Evolutionary conservation across 2,113 vertebrate genomes (phyloP), one percentile per base, ranked within the genome.

Genomic region (Platysteira castanea): DNA sequence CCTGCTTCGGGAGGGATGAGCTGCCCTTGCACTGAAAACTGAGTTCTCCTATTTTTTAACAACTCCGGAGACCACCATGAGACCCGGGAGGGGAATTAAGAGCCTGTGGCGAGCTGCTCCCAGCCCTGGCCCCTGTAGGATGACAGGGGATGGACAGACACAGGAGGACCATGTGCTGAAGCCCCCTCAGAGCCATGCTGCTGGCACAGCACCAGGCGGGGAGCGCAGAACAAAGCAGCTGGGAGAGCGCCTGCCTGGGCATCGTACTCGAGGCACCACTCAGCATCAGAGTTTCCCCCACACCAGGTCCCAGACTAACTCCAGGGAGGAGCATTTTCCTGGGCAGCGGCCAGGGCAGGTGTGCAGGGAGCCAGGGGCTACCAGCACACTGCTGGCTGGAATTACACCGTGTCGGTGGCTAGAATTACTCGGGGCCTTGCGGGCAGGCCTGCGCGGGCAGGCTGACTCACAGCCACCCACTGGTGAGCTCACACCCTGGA

Each of bases 101-200:
- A 76, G 12, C 47, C 71, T 16, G 2, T 41, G 4, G 7, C 0
- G 20, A 67, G 63, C 79, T 53, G 57, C n/a, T 41, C 12, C 15
- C 41, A 41, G 46, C 26, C 44, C 46, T 16, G 24, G n/a, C 54
- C 65, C 30, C 47, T 22, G 22, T 0, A 22, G 70, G 41, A 30
- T 13, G 31, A 2, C 39, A 21, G 37, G 27, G 14, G 41, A 53
- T 17, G 41, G 44, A 28, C 0, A 4, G 41, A 37, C 28, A 46
- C 13, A 15, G 19, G 24, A 44, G 57, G 22, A 46, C 21, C 6
- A 8, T 0, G 6, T 0, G 2, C 56, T 2, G 0, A n/a, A 47
- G 61, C 20, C 37, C 13, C 1, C 89, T 28, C 61, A 17, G 57
- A 67, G 67, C 52, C 6, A 0, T 0, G 1, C 35, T 35, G 46